Evolutionary conservation across 2,113 vertebrate species (phyloP), one percentile per base, ranked within the genome.

Genomic region (Reinhardtius hippoglossoides): DNA sequence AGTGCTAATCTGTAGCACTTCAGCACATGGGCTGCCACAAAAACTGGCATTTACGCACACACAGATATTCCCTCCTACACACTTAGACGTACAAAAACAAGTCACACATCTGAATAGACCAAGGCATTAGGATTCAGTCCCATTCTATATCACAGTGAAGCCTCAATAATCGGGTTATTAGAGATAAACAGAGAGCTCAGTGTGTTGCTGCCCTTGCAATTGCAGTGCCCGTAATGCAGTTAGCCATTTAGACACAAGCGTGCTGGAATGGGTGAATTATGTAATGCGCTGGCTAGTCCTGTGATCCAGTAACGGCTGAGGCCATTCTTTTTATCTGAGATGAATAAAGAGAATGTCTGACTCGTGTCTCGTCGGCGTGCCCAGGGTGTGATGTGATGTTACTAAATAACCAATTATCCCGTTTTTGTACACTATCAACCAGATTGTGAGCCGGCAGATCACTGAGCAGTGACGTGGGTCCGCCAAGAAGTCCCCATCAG

Each of bases 141-240:
- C 48, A 37, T 85, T 87, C 66, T 76, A 44, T 61, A 81, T 74
- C 35, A 46, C 58, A 21, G 0, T 55, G 48, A 88, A 80, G 83
- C 61, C 40, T 78, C 70, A 79, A 79, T 93, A 91, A 93, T 93
- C 88, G 80, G 82, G 77, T 87, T 80, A 90, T 93, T 92, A 85
- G 78, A 78, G 80, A 87, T 84, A 68, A 89, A 88, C 54, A 21
- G 50, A 67, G 75, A 65, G 67, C 74, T 76, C 20, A 1, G 5
- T 48, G 70, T 67, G 59, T 52, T 52, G 54, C 58, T 77, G 68
- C 69, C 73, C 16, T 57, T 37, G 26, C 18, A 35, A 67, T 63
- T 55, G 63, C 15, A 27, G 55, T 60, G 67, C 57, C 46, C n/a
- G 4, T 84, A 68, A 87, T 85, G 85, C n/a, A 84, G 75, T 88